These are phyloP conservation scores for Drosophila kepulauana DNA, from an alignment of 1,140 invertebrate genomes.

Conservation along the genomic window DNA sequence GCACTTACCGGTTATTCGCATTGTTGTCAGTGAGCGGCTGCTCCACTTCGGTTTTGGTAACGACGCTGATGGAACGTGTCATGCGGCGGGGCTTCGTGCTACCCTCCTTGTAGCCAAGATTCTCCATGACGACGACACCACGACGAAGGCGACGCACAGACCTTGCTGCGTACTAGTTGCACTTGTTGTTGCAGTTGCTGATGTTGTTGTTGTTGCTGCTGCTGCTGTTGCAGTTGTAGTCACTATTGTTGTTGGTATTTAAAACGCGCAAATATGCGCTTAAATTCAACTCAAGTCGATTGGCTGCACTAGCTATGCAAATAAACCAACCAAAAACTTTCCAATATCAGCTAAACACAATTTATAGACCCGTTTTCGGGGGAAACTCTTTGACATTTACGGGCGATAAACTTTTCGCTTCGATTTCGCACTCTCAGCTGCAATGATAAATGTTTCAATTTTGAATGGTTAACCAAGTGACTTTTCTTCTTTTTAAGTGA, in stretches of 20 bases:
- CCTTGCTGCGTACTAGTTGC: conserved; percentile 32
- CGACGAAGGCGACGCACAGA: conserved; percentile 32
- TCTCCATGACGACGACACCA: conserved; percentile 71
- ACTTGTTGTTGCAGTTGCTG: conserved; percentile 41
- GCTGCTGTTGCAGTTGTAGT: conserved; percentile 38
- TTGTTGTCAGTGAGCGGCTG: conserved; percentile 83
- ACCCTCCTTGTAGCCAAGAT: conserved; percentile 85
- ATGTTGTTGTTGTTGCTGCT: conserved; percentile 10
- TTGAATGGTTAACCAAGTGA: not conserved
- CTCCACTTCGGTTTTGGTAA: conserved; percentile 84
- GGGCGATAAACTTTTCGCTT: conserved; percentile 9
- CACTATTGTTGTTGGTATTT: conserved; percentile 53
- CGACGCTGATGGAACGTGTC: conserved; percentile 82
- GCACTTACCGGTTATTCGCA: conserved; percentile 84
- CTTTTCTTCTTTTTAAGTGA: not conserved
- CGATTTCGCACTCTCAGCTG: conserved; percentile 27
- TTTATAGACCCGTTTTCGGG: conserved; percentile 56
- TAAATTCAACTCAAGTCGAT: conserved; percentile 46
- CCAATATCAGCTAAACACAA: conserved; percentile 53
- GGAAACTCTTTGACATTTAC: not conserved
- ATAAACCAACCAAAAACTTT: conserved; percentile 56
- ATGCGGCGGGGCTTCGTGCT: conserved; percentile 82
- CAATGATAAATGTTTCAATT: conserved; percentile 28
- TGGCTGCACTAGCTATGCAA: conserved; percentile 51
- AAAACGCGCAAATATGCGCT: conserved; percentile 74